Evolutionary conservation across 1,140 invertebrate genomes (phyloP).

Genomic region (Cotesia glomerata): DNA sequence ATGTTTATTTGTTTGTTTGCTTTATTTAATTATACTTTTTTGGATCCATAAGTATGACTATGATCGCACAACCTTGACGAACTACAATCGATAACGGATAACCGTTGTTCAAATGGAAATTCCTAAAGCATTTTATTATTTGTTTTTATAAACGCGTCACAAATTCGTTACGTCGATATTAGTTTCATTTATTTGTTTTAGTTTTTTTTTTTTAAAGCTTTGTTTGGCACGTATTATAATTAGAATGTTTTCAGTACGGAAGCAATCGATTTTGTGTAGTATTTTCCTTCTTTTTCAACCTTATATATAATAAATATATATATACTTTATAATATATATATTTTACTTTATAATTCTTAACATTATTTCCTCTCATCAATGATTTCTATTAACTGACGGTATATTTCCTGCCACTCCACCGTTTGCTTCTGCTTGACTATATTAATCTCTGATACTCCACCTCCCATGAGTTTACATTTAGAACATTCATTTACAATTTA

Average conservation of each 20-base stretch:
- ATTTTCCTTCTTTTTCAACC: slow-evolving; percentile 19
- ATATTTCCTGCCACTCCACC: background rate
- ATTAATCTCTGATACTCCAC: slow-evolving; percentile 13
- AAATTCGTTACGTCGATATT: slow-evolving; percentile 20
- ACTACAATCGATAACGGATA: slow-evolving; percentile 3
- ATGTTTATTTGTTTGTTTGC: background rate
- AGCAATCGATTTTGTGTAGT: slow-evolving; percentile 52
- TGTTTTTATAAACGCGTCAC: slow-evolving; percentile 18
- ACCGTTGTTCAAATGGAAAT: slow-evolving; percentile 21
- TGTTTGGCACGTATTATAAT: slow-evolving; percentile 62
- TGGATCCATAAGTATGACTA: slow-evolving; percentile 13
- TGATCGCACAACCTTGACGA: slow-evolving; percentile 29
- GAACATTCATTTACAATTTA: slow-evolving; percentile 54
- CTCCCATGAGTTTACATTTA: slow-evolving; percentile 44
- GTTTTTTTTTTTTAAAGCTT: slow-evolving; percentile 46
- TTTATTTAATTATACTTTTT: background rate
- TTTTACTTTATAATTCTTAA: slow-evolving; percentile 22
- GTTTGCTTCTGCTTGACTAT: slow-evolving; percentile 14
- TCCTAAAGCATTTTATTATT: slow-evolving; percentile 34
- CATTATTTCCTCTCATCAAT: slow-evolving; percentile 16
- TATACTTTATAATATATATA: slow-evolving; percentile 1
- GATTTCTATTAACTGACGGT: background rate
- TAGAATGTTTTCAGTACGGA: slow-evolving; percentile 56
- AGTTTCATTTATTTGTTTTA: slow-evolving; percentile 16
- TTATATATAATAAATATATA: background rate